phyloP scores from a whole-genome alignment of 2,888 invertebrate genomes.

The Cancer borealis region DNA sequence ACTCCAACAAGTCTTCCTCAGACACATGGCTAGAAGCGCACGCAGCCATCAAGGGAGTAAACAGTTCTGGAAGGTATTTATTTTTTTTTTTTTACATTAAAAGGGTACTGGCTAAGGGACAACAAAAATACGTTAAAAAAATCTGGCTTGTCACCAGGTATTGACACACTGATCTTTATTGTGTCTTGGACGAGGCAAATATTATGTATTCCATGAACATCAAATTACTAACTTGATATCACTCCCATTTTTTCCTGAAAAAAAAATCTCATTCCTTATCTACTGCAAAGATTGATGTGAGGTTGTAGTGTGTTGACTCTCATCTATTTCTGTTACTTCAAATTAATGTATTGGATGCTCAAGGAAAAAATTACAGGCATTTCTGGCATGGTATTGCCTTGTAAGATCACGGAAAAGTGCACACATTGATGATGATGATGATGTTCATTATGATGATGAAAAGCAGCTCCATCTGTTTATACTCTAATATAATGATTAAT shows the following conservation, averaged over 20 bases:
- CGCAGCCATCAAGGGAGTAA: constrained; percentile 81
- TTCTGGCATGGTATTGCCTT: neutral
- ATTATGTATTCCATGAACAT: neutral
- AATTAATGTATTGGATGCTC: too few relatives aligned
- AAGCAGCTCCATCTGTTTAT: neutral
- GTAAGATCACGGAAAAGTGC: neutral
- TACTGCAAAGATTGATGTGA: too few relatives aligned
- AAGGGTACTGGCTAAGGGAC: too few relatives aligned
- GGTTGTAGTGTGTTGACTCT: too few relatives aligned
- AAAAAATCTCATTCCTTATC: too few relatives aligned
- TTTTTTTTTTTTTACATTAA: too few relatives aligned
- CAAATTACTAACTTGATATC: too few relatives aligned
- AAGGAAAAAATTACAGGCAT: neutral
- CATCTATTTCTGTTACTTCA: too few relatives aligned
- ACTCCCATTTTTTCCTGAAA: neutral
- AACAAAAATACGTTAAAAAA: too few relatives aligned
- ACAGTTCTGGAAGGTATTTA: constrained; percentile 79
- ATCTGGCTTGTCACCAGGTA: too few relatives aligned
- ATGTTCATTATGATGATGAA: constrained; percentile 45
- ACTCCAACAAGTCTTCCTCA: constrained; percentile 77
- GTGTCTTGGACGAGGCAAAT: neutral
- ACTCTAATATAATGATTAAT: neutral
- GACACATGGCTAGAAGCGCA: constrained; percentile 80
- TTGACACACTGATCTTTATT: neutral
- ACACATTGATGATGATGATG: constrained; percentile 23